A percentile compares a stretch with the other conserved stretches of the same genome.
Conservation (phyloP, 2,797 vertebrate genomes). For the Leucoraja ocellata region DNA sequence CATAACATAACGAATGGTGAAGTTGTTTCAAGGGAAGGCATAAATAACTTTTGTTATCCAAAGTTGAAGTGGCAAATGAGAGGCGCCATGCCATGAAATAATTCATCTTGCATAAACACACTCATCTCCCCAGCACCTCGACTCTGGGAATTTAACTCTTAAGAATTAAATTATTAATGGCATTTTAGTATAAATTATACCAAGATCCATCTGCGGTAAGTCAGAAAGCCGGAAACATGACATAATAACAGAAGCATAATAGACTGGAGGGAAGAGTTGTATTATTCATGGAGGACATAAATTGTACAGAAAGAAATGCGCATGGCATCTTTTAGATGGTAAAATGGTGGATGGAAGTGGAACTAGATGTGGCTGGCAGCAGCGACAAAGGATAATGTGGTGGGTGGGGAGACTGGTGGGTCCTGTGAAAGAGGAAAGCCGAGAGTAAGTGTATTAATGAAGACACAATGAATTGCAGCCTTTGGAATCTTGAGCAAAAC, state of each 20-base stretch:
- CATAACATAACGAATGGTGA: neutral
- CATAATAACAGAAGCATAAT: neutral
- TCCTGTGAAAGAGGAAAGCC: no score
- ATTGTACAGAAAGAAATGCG: neutral
- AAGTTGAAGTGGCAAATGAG: slow-evolving; percentile 7
- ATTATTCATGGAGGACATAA: neutral
- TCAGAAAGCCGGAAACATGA: neutral
- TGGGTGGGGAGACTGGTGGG: no score
- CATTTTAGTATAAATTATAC: neutral
- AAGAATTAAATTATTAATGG: neutral
- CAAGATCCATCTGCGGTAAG: neutral
- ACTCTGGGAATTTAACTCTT: neutral
- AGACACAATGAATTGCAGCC: no score
- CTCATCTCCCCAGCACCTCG: neutral
- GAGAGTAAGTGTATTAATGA: no score
- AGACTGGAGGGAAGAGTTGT: neutral
- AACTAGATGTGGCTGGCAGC: no score
- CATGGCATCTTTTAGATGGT: neutral
- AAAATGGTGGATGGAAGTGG: no score
- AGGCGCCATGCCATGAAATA: neutral
- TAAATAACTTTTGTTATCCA: neutral
- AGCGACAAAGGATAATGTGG: no score
- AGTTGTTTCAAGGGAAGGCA: neutral
- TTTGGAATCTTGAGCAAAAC: no score
- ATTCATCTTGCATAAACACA: neutral